Conservation (phyloP, 2,888 invertebrate species). For the Spialia ferax region DNA sequence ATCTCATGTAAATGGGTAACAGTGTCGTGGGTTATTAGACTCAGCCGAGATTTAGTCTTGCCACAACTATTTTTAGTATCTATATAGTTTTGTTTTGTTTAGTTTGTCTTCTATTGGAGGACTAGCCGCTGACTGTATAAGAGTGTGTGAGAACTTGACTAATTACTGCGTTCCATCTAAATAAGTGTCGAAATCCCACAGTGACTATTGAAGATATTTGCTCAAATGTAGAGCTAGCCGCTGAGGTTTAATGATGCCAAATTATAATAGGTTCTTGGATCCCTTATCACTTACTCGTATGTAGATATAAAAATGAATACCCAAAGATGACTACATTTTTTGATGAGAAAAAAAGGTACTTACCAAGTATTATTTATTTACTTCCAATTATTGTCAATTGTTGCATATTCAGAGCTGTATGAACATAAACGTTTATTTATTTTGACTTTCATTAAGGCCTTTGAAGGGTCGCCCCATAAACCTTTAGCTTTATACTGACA, state of each 20-base stretch:
- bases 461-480: conserved; percentile 33
- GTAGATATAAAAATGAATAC: too few species aligned
- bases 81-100: background rate
- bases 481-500: conserved; percentile 38
- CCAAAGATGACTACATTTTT: too few species aligned
- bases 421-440: conserved; percentile 23
- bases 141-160: too few species aligned
- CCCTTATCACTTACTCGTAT: too few species aligned
- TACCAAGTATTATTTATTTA: too few species aligned
- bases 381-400: background rate
- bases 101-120: background rate
- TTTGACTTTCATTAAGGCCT: conserved; percentile 30
- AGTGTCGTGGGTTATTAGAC: conserved; percentile 39
- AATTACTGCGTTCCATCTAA: too few species aligned
- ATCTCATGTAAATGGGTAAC: conserved; percentile 42
- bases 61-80: conserved; percentile 26
- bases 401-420: background rate
- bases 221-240: too few species aligned
- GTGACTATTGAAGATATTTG: too few species aligned
- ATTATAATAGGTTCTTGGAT: too few species aligned
- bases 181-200: too few species aligned
- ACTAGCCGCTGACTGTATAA: background rate
- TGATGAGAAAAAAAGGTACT: too few species aligned
- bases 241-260: too few species aligned
- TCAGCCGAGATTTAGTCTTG: conserved; percentile 22